Conservation (phyloP, 2,888 invertebrate species). For the Agrotis clavis region DNA sequence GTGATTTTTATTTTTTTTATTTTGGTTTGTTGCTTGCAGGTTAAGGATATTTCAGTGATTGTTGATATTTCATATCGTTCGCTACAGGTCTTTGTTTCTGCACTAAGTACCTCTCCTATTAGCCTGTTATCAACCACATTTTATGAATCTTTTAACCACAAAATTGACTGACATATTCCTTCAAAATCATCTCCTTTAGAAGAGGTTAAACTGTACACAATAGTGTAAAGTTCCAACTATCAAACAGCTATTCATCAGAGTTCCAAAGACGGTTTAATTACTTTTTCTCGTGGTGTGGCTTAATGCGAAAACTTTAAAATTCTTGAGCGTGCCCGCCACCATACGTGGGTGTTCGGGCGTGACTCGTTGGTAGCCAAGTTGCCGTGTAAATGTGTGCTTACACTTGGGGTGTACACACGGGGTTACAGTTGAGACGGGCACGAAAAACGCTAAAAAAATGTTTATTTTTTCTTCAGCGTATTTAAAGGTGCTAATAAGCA, state of each 20-base stretch:
- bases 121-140: too few species aligned
- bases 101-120: too few species aligned
- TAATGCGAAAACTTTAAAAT: conserved; percentile 88
- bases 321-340: conserved; percentile 67
- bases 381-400: conserved; percentile 82
- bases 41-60: too few species aligned
- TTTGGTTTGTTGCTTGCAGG: too few species aligned
- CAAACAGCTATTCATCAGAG: conserved; percentile 52
- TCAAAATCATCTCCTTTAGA: conserved; percentile 8
- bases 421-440: conserved; percentile 24
- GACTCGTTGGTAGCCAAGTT: conserved; percentile 84
- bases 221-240: conserved; percentile 52
- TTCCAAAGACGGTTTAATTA: conserved; percentile 71
- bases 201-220: conserved; percentile 8
- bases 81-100: too few species aligned
- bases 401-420: conserved; percentile 72
- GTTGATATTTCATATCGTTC: too few species aligned
- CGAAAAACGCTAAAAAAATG: neutral
- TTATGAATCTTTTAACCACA: neutral
- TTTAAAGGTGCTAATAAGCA: too few species aligned
- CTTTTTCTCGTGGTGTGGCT: conserved; percentile 67
- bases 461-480: neutral
- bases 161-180: neutral
- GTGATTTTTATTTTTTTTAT: too few species aligned
- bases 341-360: conserved; percentile 72